phyloP scores from a whole-genome alignment of 2,888 invertebrate species.

The Rotaria magnacalcarata region DNA sequence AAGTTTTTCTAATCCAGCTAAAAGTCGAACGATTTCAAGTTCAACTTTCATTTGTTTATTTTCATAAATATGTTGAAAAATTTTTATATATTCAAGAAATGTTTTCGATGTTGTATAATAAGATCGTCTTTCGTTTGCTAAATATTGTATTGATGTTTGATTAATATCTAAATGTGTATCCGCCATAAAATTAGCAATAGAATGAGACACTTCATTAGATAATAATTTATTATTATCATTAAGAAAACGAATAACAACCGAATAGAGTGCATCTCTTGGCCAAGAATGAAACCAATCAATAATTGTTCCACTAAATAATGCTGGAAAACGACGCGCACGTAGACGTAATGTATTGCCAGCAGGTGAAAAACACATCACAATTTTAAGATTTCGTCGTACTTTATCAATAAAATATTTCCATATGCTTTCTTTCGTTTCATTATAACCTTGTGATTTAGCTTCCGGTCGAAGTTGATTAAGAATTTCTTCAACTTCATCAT shows the following conservation, averaged over 20 bases:
- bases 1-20: conserved; percentile 67
- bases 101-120: conserved; percentile 96
- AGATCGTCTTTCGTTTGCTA: conserved; percentile 76
- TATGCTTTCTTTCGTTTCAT: conserved; percentile 38
- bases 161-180: conserved; percentile 14
- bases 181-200: conserved; percentile 28
- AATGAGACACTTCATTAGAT: not conserved
- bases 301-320: conserved; percentile 77
- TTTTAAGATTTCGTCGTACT: conserved; percentile 72
- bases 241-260: conserved; percentile 25
- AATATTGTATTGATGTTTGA: conserved; percentile 17
- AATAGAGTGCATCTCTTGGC: conserved; percentile 55
- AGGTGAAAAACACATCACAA: conserved; percentile 74
- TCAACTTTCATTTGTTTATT: conserved; percentile 12
- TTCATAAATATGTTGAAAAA: conserved; percentile 66
- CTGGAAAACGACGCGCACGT: conserved; percentile 78
- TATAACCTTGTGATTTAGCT: conserved; percentile 48
- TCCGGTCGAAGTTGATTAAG: not conserved
- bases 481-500: conserved; percentile 72
- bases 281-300: conserved; percentile 85
- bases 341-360: not conserved
- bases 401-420: conserved; percentile 70
- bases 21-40: conserved; percentile 43
- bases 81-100: conserved; percentile 85
- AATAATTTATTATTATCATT: not conserved